Conservation (phyloP, 2,888 invertebrate genomes). For the Cylindroiulus punctatus region DNA sequence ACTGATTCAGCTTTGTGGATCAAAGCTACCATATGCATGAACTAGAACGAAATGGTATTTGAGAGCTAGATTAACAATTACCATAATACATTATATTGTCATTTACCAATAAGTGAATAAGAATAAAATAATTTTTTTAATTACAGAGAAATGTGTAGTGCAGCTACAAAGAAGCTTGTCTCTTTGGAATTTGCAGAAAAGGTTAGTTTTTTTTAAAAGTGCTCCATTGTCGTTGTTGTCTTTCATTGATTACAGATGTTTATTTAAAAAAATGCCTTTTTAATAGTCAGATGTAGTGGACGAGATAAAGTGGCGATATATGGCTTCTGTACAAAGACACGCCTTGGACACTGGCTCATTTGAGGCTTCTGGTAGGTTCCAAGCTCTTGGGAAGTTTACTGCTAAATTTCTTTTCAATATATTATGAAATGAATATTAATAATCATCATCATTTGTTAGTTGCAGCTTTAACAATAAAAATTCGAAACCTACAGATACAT, state of each 20-base stretch:
- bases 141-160: constrained; percentile 6
- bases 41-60: too few species aligned
- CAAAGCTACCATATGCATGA: too few species aligned
- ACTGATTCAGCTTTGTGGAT: too few species aligned
- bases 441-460: constrained; percentile 70
- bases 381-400: neutral
- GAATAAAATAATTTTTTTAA: neutral
- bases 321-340: constrained; percentile 76
- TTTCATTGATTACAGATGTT: neutral
- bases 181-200: constrained; percentile 75
- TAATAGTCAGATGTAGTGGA: neutral
- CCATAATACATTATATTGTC: too few species aligned
- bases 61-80: too few species aligned
- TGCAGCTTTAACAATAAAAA: constrained; percentile 78
- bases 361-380: constrained; percentile 75
- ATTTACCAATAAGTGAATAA: neutral
- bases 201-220: constrained; percentile 69
- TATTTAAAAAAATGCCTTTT: too few species aligned
- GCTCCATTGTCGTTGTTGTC: neutral
- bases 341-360: constrained; percentile 75
- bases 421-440: neutral
- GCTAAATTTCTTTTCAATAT: neutral
- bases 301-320: constrained; percentile 57
- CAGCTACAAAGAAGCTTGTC: constrained; percentile 75
- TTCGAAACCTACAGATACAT: constrained; percentile 76